Conservation (phyloP, 2,797 vertebrate genomes). For the Liparis tanakae region DNA sequence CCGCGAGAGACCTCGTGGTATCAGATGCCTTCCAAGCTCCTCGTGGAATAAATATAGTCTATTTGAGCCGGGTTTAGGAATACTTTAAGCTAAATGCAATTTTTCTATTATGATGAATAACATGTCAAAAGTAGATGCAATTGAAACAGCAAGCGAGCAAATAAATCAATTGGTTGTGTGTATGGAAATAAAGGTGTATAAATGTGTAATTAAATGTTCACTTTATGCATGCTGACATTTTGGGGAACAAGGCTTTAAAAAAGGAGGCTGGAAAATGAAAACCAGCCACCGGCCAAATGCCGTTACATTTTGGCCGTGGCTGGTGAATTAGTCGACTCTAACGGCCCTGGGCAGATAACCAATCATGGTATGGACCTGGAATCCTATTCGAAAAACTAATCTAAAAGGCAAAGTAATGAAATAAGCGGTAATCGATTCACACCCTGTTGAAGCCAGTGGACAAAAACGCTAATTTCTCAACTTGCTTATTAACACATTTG, state of each 20-base stretch:
- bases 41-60: not conserved
- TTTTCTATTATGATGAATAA: slow-evolving; percentile 15
- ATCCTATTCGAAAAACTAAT: slow-evolving; percentile 49
- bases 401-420: slow-evolving; percentile 59
- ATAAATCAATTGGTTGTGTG: not conserved
- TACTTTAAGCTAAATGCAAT: slow-evolving; percentile 22
- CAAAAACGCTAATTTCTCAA: slow-evolving; percentile 38
- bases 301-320: slow-evolving; percentile 49
- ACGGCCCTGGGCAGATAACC: slow-evolving; percentile 62
- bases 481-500: slow-evolving; percentile 37
- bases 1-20: slow-evolving; percentile 7
- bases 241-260: slow-evolving; percentile 43
- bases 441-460: slow-evolving; percentile 25
- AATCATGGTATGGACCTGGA: slow-evolving; percentile 54
- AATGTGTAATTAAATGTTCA: slow-evolving; percentile 60
- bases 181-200: slow-evolving; percentile 37
- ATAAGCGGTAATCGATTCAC: slow-evolving; percentile 46
- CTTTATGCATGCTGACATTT: slow-evolving; percentile 59
- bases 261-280: slow-evolving; percentile 54
- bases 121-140: slow-evolving; percentile 14
- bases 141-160: slow-evolving; percentile 22
- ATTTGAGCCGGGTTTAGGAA: not conserved
- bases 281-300: slow-evolving; percentile 55
- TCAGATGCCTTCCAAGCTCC: slow-evolving; percentile 2
- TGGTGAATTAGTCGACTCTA: slow-evolving; percentile 56